Percentiles rank a stretch among this genome's conserved stretches.
phyloP scores from a whole-genome alignment of 2,888 invertebrate species.

The Himalopsyche kuldschensis region DNA sequence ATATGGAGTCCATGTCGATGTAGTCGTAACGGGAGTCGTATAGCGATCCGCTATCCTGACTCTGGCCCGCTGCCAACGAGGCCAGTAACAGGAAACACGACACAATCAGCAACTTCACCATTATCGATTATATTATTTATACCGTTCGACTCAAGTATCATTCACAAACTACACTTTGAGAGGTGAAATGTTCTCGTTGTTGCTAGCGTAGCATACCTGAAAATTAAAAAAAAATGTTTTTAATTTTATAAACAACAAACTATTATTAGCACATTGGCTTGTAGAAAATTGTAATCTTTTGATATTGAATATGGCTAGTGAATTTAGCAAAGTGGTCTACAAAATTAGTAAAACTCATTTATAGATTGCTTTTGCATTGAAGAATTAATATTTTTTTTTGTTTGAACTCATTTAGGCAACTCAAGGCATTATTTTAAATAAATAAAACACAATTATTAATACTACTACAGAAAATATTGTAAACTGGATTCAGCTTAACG shows the following conservation, averaged over 20 bases:
- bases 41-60: background rate
- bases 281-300: no score
- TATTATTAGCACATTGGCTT: background rate
- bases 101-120: slow-evolving; percentile 15
- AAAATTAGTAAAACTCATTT: no score
- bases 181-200: background rate
- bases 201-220: background rate
- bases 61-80: background rate
- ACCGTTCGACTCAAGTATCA: background rate
- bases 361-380: no score
- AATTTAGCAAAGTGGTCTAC: no score
- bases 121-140: background rate
- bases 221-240: background rate
- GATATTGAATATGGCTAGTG: no score
- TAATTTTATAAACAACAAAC: background rate
- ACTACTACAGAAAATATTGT: no score
- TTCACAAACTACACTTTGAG: background rate
- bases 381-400: no score
- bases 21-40: slow-evolving; percentile 67
- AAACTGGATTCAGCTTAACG: no score
- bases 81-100: slow-evolving; percentile 2
- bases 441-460: no score
- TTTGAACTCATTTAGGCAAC: no score
- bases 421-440: no score
- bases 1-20: slow-evolving; percentile 68